phyloP scores from a whole-genome alignment of 2,797 vertebrate species.

The Linurgus olivaceus region DNA sequence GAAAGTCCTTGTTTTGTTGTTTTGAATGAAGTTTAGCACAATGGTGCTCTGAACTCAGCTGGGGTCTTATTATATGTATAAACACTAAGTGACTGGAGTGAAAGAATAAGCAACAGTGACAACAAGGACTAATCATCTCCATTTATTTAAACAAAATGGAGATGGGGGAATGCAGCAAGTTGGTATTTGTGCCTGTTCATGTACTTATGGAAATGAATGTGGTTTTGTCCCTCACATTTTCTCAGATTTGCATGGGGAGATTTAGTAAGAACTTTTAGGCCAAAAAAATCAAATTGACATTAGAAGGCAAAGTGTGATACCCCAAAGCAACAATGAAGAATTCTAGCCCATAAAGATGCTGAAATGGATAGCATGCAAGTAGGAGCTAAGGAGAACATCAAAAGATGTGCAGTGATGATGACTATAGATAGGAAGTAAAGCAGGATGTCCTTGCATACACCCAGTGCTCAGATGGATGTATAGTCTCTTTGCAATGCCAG shows the following conservation, averaged over 20 bases:
- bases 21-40: slow-evolving; percentile 1
- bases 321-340: background rate
- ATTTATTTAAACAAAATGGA: slow-evolving; percentile 32
- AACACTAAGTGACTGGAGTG: slow-evolving; percentile 10
- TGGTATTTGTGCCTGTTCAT: background rate
- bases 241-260: background rate
- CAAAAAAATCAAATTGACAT: background rate
- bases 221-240: background rate
- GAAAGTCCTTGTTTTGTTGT: background rate
- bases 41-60: slow-evolving; percentile 12
- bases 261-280: background rate
- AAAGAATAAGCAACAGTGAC: slow-evolving; percentile 29
- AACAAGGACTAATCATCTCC: slow-evolving; percentile 36
- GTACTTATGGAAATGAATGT: background rate
- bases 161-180: background rate
- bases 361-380: background rate
- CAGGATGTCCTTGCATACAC: background rate
- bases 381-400: background rate
- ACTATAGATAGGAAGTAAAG: background rate
- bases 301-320: background rate
- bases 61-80: background rate
- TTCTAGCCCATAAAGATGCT: background rate
- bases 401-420: background rate
- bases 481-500: background rate
- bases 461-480: background rate